Conservation (phyloP, 2,113 vertebrate genomes). For the Blennius ocellaris region DNA sequence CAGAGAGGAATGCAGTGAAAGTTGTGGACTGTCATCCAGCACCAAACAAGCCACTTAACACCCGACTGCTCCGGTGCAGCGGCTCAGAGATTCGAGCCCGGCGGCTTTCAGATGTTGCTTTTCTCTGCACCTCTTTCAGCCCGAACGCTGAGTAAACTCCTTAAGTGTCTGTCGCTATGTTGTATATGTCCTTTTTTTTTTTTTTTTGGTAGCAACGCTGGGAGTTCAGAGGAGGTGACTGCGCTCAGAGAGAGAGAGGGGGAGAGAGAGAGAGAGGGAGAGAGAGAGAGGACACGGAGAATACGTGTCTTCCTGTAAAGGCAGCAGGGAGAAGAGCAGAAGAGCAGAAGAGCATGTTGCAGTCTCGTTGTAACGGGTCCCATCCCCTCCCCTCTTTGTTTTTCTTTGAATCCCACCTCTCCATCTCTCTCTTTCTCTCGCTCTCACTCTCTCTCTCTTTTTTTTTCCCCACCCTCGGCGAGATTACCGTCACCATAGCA, state of each 20-base stretch:
- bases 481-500: constrained; percentile 83
- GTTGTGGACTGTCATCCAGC: constrained; percentile 7
- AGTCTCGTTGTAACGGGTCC: constrained; percentile 46
- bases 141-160: constrained; percentile 2
- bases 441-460: constrained; percentile 23
- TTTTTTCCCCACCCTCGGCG: constrained; percentile 66
- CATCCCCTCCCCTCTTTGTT: constrained; percentile 45
- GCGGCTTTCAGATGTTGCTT: constrained; percentile 7
- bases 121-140: not conserved
- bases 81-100: not conserved
- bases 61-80: constrained; percentile 3
- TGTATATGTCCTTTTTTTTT: not conserved
- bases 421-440: constrained; percentile 40
- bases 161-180: not conserved
- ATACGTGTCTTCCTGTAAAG: constrained; percentile 21
- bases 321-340: constrained; percentile 12
- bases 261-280: too few species aligned
- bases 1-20: not conserved
- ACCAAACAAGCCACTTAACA: constrained; percentile 9
- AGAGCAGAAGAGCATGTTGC: constrained; percentile 21
- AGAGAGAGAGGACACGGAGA: not conserved
- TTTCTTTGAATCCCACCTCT: constrained; percentile 58
- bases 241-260: not conserved
- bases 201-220: not conserved
- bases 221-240: constrained; percentile 35